phyloP scores from a whole-genome alignment of 2,113 vertebrate species.

The Saguinus imperator region DNA sequence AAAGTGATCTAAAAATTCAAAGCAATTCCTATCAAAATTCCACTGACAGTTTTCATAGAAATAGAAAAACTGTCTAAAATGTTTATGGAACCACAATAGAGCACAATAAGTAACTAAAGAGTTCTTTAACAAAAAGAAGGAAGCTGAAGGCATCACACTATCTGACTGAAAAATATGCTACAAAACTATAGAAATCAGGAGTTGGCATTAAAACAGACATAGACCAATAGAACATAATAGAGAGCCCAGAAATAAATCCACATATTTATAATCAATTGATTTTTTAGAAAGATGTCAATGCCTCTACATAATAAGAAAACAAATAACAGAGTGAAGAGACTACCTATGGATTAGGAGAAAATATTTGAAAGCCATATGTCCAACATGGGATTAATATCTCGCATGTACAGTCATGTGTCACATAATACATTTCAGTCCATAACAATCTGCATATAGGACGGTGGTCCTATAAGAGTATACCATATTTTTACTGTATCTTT shows the following conservation, averaged over 20 bases:
- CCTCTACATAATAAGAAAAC: neutral
- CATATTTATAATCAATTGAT: neutral
- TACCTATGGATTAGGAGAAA: neutral
- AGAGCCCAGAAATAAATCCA: neutral
- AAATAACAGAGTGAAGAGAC: neutral
- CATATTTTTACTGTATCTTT: neutral
- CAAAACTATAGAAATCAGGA: neutral
- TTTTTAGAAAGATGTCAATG: neutral
- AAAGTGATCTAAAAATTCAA: neutral
- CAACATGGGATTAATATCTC: neutral
- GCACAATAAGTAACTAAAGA: neutral
- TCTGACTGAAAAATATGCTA: neutral
- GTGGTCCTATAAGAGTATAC: neutral
- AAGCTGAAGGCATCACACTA: neutral
- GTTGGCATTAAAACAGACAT: neutral
- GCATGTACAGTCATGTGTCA: neutral
- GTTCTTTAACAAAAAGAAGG: neutral
- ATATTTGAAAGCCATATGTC: neutral
- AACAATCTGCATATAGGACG: neutral
- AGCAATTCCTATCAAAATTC: neutral
- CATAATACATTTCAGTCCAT: neutral
- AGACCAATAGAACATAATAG: neutral
- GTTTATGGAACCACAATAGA: neutral
- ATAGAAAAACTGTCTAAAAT: neutral
- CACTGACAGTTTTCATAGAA: neutral